Percentiles rank a stretch among this genome's conserved stretches.
Evolutionary conservation across 2,888 invertebrate species (phyloP).

Genomic region (Plemyria rubiginata): DNA sequence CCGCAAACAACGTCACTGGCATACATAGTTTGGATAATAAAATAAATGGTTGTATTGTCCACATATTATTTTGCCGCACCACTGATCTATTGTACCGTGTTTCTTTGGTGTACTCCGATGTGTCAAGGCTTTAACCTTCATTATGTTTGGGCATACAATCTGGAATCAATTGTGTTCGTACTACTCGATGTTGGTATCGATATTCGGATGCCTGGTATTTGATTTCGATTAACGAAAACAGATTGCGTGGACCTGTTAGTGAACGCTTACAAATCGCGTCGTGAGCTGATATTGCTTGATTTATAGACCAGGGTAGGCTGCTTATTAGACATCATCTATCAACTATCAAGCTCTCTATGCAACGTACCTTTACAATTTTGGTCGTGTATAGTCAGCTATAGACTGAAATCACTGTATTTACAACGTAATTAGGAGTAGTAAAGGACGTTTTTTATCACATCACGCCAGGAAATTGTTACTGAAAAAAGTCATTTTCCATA

Average conservation of each 20-base stretch:
- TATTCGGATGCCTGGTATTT: conserved; percentile 15
- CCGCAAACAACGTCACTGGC: conserved; percentile 27
- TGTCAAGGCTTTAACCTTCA: conserved; percentile 67
- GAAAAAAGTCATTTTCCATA: conserved; percentile 34
- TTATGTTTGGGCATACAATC: conserved; percentile 56
- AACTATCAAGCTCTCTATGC: conserved; percentile 4
- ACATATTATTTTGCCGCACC: conserved; percentile 11
- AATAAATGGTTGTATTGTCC: conserved; percentile 35
- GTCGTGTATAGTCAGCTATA: conserved; percentile 7
- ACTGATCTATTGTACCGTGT: conserved; percentile 54
- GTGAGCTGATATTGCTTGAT: conserved; percentile 19
- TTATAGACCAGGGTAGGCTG: conserved; percentile 14
- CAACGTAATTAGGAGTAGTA: conserved; percentile 10
- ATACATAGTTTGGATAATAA: conserved; percentile 31
- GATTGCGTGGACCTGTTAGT: conserved; percentile 20
- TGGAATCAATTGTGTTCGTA: conserved; percentile 53
- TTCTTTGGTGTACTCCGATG: conserved; percentile 53
- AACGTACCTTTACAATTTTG: conserved; percentile 5
- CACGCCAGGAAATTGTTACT: conserved; percentile 32
- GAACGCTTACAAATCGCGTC: conserved; percentile 13
- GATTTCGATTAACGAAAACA: conserved; percentile 10
- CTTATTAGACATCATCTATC: conserved; percentile 22
- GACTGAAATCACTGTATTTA: conserved; percentile 22
- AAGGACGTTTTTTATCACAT: conserved; percentile 27
- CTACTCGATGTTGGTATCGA: conserved; percentile 22